Evolutionary conservation across 2,797 vertebrate genomes (phyloP), one percentile per base, ranked within the genome.

Genomic region (Sebastes melanostomus): DNA sequence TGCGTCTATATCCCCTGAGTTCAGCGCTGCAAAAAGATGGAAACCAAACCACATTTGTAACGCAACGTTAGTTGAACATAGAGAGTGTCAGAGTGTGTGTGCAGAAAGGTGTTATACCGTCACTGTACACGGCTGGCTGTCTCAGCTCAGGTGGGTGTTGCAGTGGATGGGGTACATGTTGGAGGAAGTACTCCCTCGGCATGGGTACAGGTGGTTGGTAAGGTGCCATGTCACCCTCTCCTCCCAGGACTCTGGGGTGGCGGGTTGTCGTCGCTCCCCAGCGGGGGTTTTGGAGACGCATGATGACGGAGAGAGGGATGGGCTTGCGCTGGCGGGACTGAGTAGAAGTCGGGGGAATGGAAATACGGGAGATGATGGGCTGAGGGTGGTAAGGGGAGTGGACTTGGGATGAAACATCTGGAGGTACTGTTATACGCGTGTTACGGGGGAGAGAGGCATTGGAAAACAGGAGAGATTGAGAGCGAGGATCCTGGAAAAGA

Each of bases 221-320:
- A 6, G 68, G 8, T 2, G 34, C 32, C 89, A 92, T 61, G 8
- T 93, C 76, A 11, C 58, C 74, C 18, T 91, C 90, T 20, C 32
- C 75, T 20, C 61, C 82, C 14, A 74, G 50, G 42, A 8, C 77
- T 32, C 24, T 86, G 61, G 88, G 86, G 65, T 78, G 87, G 13
- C 0, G 25, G 1, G 80, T n/a, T 3, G 77, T 8, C 18, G 77
- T 91, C 0, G 38, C 84, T 5, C 80, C 92, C 94, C 96, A 97
- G 16, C 95, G 90, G 1, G 97, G 97, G 6, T 97, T 97, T 80
- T 98, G 97, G 59, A 98, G 95, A 67, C 96, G 96, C 94, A 98
- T 96, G 84, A 98, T 98, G 92, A 98, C 96, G 3, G 97, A 98
- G 50, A 98, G 96, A 0, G 97, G 97, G 59, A 98, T 96, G 12